These are phyloP conservation scores for Microplitis demolitor DNA, from an alignment of 1,140 invertebrate species.

Conservation along the genomic window DNA sequence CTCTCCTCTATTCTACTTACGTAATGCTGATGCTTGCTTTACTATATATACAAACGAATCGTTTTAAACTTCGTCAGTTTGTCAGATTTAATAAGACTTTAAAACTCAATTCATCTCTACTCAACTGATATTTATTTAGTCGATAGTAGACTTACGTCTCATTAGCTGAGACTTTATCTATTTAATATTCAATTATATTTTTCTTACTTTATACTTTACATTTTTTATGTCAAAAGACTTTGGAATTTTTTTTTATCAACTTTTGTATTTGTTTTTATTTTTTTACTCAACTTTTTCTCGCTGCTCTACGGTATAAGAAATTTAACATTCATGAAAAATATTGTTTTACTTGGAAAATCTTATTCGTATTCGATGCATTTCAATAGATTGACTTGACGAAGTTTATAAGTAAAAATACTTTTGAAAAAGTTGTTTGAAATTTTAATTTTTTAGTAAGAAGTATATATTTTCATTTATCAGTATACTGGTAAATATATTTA, in stretches of 20 bases:
- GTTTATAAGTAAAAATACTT: too few relatives aligned
- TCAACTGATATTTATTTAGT: neutral
- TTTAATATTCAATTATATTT: conserved; percentile 22
- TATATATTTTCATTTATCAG: too few relatives aligned
- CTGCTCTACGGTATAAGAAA: conserved; percentile 25
- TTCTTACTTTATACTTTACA: neutral
- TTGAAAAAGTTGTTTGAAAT: too few relatives aligned
- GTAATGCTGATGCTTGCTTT: too few relatives aligned
- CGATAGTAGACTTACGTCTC: conserved; percentile 11
- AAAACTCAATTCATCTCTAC: neutral
- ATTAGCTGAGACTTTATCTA: conserved; percentile 2
- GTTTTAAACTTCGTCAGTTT: too few relatives aligned
- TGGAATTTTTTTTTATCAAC: neutral
- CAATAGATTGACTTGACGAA: conserved; percentile 29
- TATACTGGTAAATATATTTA: too few relatives aligned
- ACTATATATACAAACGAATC: too few relatives aligned
- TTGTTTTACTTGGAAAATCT: conserved; percentile 40
- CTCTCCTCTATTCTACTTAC: too few relatives aligned
- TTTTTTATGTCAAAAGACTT: neutral
- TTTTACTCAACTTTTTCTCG: neutral
- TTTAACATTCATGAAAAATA: conserved; percentile 50
- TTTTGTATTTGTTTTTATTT: neutral
- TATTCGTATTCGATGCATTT: conserved; percentile 48
- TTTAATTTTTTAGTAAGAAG: too few relatives aligned
- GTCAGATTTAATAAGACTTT: too few relatives aligned